Evolutionary conservation across 1,140 invertebrate genomes (phyloP).

Genomic region (Spodoptera frugiperda): DNA sequence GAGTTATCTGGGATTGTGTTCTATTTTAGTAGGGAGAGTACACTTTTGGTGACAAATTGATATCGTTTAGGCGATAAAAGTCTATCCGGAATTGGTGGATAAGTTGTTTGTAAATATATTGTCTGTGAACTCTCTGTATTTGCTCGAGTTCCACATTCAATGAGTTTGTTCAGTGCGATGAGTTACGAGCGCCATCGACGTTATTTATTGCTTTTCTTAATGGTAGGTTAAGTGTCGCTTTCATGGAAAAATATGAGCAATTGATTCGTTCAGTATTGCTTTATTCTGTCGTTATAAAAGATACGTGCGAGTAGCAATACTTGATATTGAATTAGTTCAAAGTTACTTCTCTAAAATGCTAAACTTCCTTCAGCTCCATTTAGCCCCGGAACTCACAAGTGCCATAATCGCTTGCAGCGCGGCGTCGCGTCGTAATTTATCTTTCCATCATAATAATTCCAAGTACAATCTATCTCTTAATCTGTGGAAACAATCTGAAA

Average conservation of each 20-base stretch:
- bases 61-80: constrained; percentile 40
- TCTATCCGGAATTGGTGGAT: constrained; percentile 29
- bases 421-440: not conserved
- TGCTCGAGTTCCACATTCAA: constrained; percentile 20
- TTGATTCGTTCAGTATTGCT: no score
- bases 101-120: constrained; percentile 43
- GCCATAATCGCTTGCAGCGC: not conserved
- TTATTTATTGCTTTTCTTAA: constrained; percentile 3
- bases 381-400: no score
- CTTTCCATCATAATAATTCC: not conserved
- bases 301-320: no score
- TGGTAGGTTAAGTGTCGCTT: no score
- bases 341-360: no score
- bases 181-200: not conserved
- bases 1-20: constrained; percentile 46
- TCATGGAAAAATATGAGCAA: no score
- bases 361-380: no score
- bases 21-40: constrained; percentile 41
- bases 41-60: constrained; percentile 46
- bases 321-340: no score
- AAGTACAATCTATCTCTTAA: not conserved
- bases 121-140: constrained; percentile 30
- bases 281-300: no score
- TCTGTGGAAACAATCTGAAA: constrained; percentile 28
- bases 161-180: constrained; percentile 22